Evolutionary conservation across 2,888 invertebrate genomes (phyloP).

Genomic region (Empis stercorea): DNA sequence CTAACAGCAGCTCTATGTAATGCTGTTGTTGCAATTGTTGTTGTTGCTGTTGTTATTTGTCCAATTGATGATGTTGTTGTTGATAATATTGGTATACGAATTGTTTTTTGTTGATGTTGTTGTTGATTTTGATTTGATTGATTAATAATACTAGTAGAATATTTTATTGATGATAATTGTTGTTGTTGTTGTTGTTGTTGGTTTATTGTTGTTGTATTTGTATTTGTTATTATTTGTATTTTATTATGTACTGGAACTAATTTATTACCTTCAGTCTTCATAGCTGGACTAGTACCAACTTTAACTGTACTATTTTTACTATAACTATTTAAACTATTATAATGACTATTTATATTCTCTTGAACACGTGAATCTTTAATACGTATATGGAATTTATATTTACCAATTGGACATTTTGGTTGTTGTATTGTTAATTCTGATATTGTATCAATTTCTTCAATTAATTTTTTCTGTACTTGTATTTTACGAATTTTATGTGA

Average conservation of each 20-base stretch:
- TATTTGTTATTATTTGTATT: constrained; percentile 1
- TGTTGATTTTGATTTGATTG: constrained; percentile 4
- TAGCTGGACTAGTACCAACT: constrained; percentile 38
- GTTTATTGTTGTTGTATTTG: not conserved
- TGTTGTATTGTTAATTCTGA: constrained; percentile 34
- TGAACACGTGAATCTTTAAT: constrained; percentile 34
- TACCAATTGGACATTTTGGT: constrained; percentile 51
- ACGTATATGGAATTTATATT: constrained; percentile 48
- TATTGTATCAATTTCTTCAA: constrained; percentile 52
- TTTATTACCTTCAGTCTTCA: constrained; percentile 33
- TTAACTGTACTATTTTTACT: constrained; percentile 20
- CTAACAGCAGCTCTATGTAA: not conserved
- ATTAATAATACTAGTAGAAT: not conserved
- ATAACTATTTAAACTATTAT: constrained; percentile 14
- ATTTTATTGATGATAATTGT: not conserved
- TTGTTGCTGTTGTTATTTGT: not conserved
- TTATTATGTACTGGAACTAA: constrained; percentile 26
- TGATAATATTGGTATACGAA: not conserved
- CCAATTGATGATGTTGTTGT: not conserved
- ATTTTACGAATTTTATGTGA: constrained; percentile 68
- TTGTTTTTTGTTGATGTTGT: constrained; percentile 14
- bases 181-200: constrained; percentile 4
- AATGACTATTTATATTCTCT: constrained; percentile 23
- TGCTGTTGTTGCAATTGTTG: not conserved
- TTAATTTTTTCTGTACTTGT: constrained; percentile 54